Conservation (phyloP, 2,797 vertebrate genomes). For the Hippocampus kuda region DNA sequence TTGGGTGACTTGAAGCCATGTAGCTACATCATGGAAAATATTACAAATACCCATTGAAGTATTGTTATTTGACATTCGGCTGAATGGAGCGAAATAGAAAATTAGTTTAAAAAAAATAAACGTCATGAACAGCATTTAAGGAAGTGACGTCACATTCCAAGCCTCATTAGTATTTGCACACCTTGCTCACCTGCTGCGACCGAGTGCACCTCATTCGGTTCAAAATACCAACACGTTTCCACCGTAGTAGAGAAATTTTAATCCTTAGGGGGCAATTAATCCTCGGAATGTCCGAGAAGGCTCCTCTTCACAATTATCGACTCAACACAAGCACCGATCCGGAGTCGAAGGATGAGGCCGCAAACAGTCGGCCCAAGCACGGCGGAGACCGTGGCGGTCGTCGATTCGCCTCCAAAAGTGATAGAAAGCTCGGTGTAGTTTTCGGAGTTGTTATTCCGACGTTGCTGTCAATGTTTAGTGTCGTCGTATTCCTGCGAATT, state of each 20-base stretch:
- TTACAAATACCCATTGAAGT: background rate
- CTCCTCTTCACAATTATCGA: constrained; percentile 45
- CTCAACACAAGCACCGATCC: constrained; percentile 12
- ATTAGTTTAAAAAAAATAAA: background rate
- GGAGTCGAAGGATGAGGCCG: background rate
- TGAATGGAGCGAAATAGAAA: background rate
- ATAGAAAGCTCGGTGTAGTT: constrained; percentile 62
- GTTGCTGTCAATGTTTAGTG: constrained; percentile 76
- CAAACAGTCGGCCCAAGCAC: background rate
- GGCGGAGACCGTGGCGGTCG: background rate
- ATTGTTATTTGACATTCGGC: background rate
- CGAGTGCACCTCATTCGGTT: background rate
- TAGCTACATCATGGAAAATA: background rate
- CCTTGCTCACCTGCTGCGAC: background rate
- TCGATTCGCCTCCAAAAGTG: background rate
- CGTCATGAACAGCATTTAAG: background rate
- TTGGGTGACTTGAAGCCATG: no score
- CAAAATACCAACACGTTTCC: background rate
- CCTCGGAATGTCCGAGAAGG: constrained; percentile 41
- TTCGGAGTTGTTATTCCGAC: constrained; percentile 75
- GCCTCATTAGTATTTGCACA: constrained; percentile 7
- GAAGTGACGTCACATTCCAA: constrained; percentile 8
- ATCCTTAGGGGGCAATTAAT: background rate
- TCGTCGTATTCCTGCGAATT: constrained; percentile 72
- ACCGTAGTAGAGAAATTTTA: background rate